Evolutionary conservation across 2,888 invertebrate genomes (phyloP).

Genomic region (Tiliacea citrago): DNA sequence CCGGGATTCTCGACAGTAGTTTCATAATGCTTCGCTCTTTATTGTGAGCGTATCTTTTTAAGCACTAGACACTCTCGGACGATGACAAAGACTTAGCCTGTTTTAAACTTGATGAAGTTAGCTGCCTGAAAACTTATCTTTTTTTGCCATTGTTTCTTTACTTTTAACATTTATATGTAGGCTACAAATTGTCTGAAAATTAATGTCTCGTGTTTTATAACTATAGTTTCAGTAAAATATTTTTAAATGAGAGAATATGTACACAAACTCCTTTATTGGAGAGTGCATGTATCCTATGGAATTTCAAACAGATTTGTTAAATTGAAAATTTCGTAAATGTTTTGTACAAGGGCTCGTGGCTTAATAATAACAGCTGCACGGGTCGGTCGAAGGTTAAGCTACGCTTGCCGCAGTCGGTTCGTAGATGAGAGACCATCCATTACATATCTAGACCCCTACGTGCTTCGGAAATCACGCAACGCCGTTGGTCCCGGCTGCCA

Average conservation of each 20-base stretch:
- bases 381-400: no score
- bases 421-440: no score
- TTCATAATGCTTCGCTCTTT: conserved; percentile 31
- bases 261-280: no score
- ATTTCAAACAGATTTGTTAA: background rate
- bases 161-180: background rate
- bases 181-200: background rate
- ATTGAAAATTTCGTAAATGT: background rate
- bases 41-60: conserved; percentile 51
- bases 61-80: conserved; percentile 25
- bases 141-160: conserved; percentile 10
- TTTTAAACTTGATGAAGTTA: conserved; percentile 35
- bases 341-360: background rate
- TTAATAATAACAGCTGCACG: no score
- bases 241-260: background rate
- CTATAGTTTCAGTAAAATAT: background rate
- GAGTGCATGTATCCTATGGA: background rate
- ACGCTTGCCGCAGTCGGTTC: no score
- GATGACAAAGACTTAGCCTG: conserved; percentile 34
- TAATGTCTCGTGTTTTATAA: background rate
- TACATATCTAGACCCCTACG: no score
- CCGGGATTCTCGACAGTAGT: conserved; percentile 27
- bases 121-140: conserved; percentile 19
- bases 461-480: no score
- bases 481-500: no score